Base-by-base conservation (phyloP, 1,140 invertebrate species). In the Idris sp. region DNA sequence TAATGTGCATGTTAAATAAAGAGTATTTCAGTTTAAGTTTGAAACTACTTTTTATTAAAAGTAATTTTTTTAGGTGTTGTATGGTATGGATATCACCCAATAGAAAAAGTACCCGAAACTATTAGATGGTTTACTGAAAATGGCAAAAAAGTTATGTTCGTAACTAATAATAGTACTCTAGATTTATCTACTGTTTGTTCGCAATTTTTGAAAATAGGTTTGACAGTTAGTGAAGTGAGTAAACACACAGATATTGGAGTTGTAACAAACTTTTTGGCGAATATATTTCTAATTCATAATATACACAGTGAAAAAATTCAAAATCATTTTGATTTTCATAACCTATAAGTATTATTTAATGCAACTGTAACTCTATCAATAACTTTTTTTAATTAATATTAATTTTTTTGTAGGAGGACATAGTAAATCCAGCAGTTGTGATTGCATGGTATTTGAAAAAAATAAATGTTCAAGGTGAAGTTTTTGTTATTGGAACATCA, bases 151-250 rank as follows among this genome's bases (percentile, higher is more conserved):
- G 81, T 94, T 0, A 89, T 91, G 49, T 92, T 91, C 61, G 89
- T 95, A 0, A 93, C 93, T 1, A 95, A 95, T 78, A 95, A 95
- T 79, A 90, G 87, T 54, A 79, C 88, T 0, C 56, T 85, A 15
- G 33, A 54, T n/a, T 14, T 48, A n/a, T 46, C 36, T 9, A 79
- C 68, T 0, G 26, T 81, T 43, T 76, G 88, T 1, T 68, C 82
- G 4, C 88, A 88, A 44, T 51, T 81, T 43, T 59, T 62, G 0
- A 74, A 80, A 22, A 84, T 89, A 13, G 44, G 75, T 22, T 54
- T 43, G 7, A 64, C 76, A 9, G 83, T 83, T 2, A 78, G 88
- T 15, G 30, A 86, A 13, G 75, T 88, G 18, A 86, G 83, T 22
- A 48, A 16, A 8, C 16, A 28, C 28, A 5, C n/a, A n/a, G n/a